These are phyloP conservation scores for Acanthornis magna DNA, from an alignment of 2,797 vertebrate genomes.

Conservation along the genomic window DNA sequence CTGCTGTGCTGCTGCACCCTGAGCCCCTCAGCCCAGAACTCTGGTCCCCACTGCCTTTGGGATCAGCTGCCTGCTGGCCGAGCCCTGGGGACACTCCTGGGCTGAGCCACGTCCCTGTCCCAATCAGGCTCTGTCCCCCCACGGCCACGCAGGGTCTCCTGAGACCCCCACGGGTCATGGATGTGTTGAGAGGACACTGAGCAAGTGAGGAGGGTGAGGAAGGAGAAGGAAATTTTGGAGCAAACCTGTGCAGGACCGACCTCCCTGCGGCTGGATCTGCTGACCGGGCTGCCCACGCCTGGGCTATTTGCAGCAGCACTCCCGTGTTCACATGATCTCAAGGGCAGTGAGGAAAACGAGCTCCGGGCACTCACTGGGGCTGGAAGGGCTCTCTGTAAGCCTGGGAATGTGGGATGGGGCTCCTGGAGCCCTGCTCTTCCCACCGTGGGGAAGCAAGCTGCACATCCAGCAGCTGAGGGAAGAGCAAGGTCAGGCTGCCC, in stretches of 20 bases:
- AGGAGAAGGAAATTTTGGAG: neutral
- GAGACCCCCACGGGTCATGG: too few relatives aligned
- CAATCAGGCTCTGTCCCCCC: neutral
- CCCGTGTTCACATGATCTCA: slow-evolving; percentile 38
- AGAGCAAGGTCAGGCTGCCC: neutral
- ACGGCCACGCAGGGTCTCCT: neutral
- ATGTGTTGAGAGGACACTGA: neutral
- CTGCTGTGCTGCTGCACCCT: neutral
- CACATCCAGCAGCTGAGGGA: neutral
- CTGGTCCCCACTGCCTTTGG: neutral
- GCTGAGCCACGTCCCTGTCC: neutral
- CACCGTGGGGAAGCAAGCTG: neutral
- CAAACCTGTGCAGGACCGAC: neutral
- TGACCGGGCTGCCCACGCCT: neutral
- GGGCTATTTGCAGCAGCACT: neutral
- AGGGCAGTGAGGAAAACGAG: neutral
- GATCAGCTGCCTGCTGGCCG: neutral
- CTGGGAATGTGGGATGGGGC: neutral
- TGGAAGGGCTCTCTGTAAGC: neutral
- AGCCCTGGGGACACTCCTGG: neutral
- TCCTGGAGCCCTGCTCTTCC: neutral
- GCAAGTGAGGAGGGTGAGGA: neutral
- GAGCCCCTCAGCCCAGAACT: neutral
- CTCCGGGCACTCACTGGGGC: neutral
- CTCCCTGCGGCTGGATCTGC: neutral